Evolutionary conservation across 2,888 invertebrate species (phyloP).

Genomic region (Gari tellinella): DNA sequence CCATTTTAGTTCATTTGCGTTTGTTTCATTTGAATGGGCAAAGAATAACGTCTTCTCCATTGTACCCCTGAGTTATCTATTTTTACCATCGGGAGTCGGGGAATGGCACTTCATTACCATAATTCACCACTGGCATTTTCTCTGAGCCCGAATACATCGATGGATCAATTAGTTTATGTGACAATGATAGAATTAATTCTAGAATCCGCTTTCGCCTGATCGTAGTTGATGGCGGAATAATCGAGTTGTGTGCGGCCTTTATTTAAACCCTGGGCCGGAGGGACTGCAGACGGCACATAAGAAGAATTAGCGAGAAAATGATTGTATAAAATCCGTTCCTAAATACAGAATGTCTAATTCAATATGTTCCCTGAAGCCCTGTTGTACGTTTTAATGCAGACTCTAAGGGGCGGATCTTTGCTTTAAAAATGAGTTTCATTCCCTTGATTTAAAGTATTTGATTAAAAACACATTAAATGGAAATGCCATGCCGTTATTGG

Average conservation of each 20-base stretch:
- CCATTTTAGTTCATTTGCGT: no score
- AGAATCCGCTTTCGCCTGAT: constrained; percentile 28
- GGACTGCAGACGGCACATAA: constrained; percentile 1
- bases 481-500: no score
- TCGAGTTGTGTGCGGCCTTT: constrained; percentile 5
- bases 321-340: not conserved
- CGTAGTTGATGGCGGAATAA: constrained; percentile 42
- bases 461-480: no score
- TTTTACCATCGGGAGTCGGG: no score
- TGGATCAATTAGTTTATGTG: constrained; percentile 48
- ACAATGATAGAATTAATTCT: constrained; percentile 45
- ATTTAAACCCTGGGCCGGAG: constrained; percentile 10
- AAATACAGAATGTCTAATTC: not conserved
- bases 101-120: constrained; percentile 17
- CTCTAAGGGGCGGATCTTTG: no score
- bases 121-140: not conserved
- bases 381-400: no score
- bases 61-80: no score
- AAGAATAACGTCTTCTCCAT: no score
- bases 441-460: no score
- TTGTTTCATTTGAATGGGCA: no score
- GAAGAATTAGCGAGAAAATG: constrained; percentile 3
- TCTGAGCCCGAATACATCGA: not conserved
- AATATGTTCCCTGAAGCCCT: not conserved
- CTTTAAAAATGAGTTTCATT: no score